Evolutionary conservation across 2,888 invertebrate species (phyloP), one percentile per base, ranked within the genome.

Genomic region (Lasius fuliginosus): DNA sequence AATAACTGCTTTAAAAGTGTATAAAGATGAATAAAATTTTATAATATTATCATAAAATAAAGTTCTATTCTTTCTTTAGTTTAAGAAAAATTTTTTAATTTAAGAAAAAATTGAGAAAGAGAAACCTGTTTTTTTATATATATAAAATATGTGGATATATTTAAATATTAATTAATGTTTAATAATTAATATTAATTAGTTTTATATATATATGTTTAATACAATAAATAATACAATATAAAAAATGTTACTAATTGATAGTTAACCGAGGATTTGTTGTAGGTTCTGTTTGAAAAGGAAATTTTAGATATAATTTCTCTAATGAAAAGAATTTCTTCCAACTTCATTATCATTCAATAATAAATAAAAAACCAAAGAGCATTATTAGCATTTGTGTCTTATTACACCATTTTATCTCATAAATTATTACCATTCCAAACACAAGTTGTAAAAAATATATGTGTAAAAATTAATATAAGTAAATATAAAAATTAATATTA

Each of bases 301-400:
- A 12, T 18, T 27, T 40, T n/a, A 33, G 5, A 56, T 56, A 8
- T 1, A n/a, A 36, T 15, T 23, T 74, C 23, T 42, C 1, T 67
- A 30, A 58, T 58, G 6, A 0, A 79, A 60, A 18, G 1, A 3
- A 69, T 46, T 60, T 18, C n/a, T 12, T 69, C 11, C 0, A 1
- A 46, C 12, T 18, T 11, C 6, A 33, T n/a, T 58, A 56, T 42
- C 9, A 46, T 68, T 58, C 0, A 2, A 42, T 46, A 79, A 79
- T 76, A 56, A 56, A 76, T 53, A 12, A 2, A n/a, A 27, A 58
- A 56, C 5, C 23, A 68, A 53, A 65, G 11, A 76, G 8, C n/a
- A 76, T 65, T 56, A 40, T 42, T 77, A 18, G 5, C 8, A n/a
- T 53, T 40, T 27, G 23, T 12, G 12, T 12, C 3, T n/a, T 30